Conservation (phyloP, 2,113 vertebrate species). For the Callorhinus ursinus region DNA sequence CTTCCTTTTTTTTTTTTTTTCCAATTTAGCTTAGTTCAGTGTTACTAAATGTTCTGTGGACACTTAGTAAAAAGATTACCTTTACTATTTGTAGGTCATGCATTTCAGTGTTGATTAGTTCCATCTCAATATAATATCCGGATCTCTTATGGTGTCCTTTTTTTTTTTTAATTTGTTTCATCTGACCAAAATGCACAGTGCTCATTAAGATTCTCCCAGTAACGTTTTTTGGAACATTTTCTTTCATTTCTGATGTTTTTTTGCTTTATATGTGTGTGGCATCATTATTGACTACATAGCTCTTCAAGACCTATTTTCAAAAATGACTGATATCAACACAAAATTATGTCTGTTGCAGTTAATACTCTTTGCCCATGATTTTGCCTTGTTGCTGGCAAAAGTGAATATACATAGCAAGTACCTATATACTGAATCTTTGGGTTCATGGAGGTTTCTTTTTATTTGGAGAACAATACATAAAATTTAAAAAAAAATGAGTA, state of each 20-base stretch:
- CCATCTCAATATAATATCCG: background rate
- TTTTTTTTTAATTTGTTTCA: background rate
- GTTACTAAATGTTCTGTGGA: background rate
- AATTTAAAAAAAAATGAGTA: background rate
- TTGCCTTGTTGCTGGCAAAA: background rate
- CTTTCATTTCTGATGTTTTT: background rate
- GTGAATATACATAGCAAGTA: background rate
- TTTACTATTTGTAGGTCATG: background rate
- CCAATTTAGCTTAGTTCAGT: background rate
- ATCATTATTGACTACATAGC: background rate
- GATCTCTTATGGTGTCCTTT: background rate
- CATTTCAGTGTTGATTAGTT: background rate
- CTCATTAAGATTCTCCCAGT: background rate
- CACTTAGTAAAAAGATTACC: background rate
- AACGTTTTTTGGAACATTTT: background rate
- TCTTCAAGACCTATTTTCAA: background rate
- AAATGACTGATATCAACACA: background rate
- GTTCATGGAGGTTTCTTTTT: background rate
- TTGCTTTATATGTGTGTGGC: background rate
- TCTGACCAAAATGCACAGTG: background rate
- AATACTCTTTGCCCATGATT: background rate
- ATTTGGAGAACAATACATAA: background rate
- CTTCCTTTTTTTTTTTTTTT: background rate
- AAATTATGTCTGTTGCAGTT: background rate
- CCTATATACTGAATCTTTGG: background rate